A percentile compares a stretch with the other conserved stretches of the same genome.
Evolutionary conservation across 2,888 invertebrate genomes (phyloP).

Genomic region (Mylabris sibirica): DNA sequence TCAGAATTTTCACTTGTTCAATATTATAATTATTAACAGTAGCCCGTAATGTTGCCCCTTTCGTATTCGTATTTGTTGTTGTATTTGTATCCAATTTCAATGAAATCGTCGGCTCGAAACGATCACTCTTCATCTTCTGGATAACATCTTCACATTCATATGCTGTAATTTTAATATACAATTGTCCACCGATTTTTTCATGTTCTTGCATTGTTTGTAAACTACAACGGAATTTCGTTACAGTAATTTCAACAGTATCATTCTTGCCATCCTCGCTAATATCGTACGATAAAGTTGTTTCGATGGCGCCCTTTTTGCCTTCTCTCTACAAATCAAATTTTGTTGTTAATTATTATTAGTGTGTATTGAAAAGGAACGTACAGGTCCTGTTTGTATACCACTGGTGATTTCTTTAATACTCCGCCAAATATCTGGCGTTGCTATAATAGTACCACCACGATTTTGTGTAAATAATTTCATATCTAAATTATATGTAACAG

Average conservation of each 20-base stretch:
- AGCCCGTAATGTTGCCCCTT: constrained; percentile 66
- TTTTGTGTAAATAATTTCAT: constrained; percentile 69
- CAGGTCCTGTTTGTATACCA: constrained; percentile 65
- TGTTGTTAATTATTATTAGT: constrained; percentile 14
- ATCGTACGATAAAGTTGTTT: constrained; percentile 70
- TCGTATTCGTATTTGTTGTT: no score
- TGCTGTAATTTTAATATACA: constrained; percentile 80
- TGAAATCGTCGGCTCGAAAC: constrained; percentile 78
- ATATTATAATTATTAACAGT: constrained; percentile 70
- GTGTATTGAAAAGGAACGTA: constrained; percentile 46
- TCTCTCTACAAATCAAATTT: constrained; percentile 66
- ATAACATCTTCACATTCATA: constrained; percentile 68
- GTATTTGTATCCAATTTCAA: constrained; percentile 75
- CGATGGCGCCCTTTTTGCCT: constrained; percentile 73
- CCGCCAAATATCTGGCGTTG: constrained; percentile 76
- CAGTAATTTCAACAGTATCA: constrained; percentile 69
- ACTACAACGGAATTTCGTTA: constrained; percentile 71
- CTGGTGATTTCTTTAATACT: constrained; percentile 72
- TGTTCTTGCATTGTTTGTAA: constrained; percentile 77
- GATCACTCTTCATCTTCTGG: constrained; percentile 74
- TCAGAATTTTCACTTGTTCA: constrained; percentile 70
- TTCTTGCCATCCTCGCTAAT: constrained; percentile 72
- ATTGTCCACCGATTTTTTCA: constrained; percentile 72
- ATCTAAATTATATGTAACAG: constrained; percentile 74
- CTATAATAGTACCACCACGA: constrained; percentile 65